Evolutionary conservation across 2,797 vertebrate species (phyloP).

Genomic region (Myotis planiceps): DNA sequence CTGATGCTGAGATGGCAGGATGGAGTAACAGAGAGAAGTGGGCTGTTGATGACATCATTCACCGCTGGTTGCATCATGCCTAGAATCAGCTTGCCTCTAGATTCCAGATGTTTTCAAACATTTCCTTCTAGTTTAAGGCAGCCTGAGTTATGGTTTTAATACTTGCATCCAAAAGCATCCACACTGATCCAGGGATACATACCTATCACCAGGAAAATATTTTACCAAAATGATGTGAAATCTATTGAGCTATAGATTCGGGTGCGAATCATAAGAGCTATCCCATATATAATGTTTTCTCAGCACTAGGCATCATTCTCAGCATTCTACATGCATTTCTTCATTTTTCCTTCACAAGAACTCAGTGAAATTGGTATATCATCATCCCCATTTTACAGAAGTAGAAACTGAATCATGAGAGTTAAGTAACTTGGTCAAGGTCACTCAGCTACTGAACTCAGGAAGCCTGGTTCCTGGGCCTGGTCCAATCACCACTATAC

Average conservation of each 20-base stretch:
- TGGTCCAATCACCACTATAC: background rate
- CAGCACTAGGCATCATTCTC: background rate
- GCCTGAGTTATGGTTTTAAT: background rate
- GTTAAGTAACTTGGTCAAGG: background rate
- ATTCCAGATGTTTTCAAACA: background rate
- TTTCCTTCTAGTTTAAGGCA: background rate
- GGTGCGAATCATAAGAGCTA: background rate
- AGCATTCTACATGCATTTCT: background rate
- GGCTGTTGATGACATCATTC: background rate
- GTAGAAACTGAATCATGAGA: background rate
- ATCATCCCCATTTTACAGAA: background rate
- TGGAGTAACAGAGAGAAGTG: background rate
- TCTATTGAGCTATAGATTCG: background rate
- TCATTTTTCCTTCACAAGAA: background rate
- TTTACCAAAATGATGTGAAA: background rate
- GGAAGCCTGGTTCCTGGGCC: background rate
- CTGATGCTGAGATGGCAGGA: background rate
- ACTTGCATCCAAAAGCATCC: background rate
- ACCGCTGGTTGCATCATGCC: background rate
- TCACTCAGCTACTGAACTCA: background rate
- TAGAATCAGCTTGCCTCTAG: background rate
- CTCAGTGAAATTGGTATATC: background rate
- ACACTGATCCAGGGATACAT: background rate
- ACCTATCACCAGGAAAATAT: background rate
- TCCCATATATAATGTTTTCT: background rate